A percentile compares a stretch with the other conserved stretches of the same genome.
These are phyloP conservation scores for Galbula dea DNA, from an alignment of 2,113 vertebrate genomes.

Conservation along the genomic window DNA sequence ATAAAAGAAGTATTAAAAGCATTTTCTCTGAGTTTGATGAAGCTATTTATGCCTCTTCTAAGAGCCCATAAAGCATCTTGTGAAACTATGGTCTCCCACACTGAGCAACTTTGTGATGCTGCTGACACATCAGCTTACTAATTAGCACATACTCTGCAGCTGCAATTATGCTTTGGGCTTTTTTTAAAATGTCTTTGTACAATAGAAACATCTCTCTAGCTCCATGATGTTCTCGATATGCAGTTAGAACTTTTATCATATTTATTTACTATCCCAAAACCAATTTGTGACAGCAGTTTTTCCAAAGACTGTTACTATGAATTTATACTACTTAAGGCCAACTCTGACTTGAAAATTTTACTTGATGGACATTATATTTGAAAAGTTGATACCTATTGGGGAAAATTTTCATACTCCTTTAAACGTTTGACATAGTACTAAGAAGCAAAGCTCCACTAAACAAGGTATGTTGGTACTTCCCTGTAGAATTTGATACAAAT, in stretches of 20 bases:
- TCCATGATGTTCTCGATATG: neutral
- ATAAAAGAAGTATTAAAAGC: slow-evolving; percentile 29
- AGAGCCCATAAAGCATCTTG: slow-evolving; percentile 47
- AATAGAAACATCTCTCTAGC: neutral
- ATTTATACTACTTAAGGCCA: neutral
- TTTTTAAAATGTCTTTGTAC: neutral
- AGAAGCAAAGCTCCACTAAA: neutral
- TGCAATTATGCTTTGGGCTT: slow-evolving; percentile 13
- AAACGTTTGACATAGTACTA: neutral
- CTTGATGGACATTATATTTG: neutral
- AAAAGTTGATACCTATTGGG: neutral
- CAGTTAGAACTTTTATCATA: neutral
- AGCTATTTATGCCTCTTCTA: slow-evolving; percentile 32
- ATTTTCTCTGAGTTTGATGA: slow-evolving; percentile 13
- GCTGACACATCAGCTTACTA: slow-evolving; percentile 41
- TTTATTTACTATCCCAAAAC: neutral
- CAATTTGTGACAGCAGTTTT: neutral
- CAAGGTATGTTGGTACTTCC: neutral
- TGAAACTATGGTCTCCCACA: neutral
- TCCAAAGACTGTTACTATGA: neutral
- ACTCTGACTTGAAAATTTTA: neutral
- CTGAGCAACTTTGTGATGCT: slow-evolving; percentile 10
- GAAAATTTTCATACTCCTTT: neutral
- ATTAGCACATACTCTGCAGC: slow-evolving; percentile 16
- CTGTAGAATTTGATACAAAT: neutral